Evolutionary conservation across 1,140 invertebrate species (phyloP).

Genomic region (Anastrepha ludens): DNA sequence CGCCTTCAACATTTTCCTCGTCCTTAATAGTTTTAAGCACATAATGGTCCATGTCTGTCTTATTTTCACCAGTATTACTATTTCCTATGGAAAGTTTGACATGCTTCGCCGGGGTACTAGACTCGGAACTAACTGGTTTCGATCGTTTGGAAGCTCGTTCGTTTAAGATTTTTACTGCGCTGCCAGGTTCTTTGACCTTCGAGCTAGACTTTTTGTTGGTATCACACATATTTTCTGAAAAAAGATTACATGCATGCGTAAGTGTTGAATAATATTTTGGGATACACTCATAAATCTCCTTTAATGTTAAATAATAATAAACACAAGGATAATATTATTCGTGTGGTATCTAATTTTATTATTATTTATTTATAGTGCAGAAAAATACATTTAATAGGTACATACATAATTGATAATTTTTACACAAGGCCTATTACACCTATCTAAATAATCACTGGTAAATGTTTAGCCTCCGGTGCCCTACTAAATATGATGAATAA

Average conservation of each 20-base stretch:
- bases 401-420: background rate
- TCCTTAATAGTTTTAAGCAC: conserved; percentile 67
- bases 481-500: background rate
- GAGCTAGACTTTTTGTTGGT: conserved; percentile 21
- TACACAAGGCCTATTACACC: background rate
- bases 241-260: conserved; percentile 32
- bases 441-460: background rate
- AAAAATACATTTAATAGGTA: background rate
- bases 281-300: too few relatives aligned
- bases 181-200: background rate
- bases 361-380: background rate
- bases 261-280: too few relatives aligned
- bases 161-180: conserved; percentile 67
- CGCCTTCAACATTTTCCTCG: conserved; percentile 62
- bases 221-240: conserved; percentile 21
- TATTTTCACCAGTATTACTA: conserved; percentile 60
- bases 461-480: background rate
- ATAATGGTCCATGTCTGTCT: conserved; percentile 69
- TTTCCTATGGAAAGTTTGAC: conserved; percentile 55
- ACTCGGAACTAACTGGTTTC: conserved; percentile 29
- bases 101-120: conserved; percentile 58
- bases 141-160: conserved; percentile 53
- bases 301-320: too few relatives aligned
- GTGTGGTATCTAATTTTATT: too few relatives aligned
- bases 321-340: too few relatives aligned